Base-by-base conservation (phyloP, 2,797 vertebrate genomes). In the Morelia viridis region DNA sequence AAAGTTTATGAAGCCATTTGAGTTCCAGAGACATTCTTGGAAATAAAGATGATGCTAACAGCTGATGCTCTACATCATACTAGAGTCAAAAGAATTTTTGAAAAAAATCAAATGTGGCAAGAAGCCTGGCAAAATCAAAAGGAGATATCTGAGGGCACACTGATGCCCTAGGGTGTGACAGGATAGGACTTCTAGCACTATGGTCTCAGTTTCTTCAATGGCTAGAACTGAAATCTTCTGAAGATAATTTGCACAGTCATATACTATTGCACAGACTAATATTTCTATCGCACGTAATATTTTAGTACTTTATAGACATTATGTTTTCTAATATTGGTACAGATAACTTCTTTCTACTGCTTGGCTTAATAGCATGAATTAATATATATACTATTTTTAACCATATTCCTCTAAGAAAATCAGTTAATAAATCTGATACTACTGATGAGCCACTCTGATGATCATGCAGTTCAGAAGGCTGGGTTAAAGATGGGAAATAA, bases 361-460 rank as follows among this genome's bases (percentile, higher is more conserved):
- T 83, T 85, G 62, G 53, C 17, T 64, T 85, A 83, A 89, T 53
- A 60, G n/a, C 46, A 85, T 3, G 53, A 85, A 85, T 65, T 90
- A 85, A 62, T 12, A 88, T 89, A 89, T 57, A 10, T 28, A 89
- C n/a, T 31, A 89, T 22, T 89, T 89, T 35, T 56, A 89, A 57
- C 31, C 53, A 31, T 35, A 76, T 57, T 35, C 24, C 35, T 35
- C 64, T 12, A 53, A 57, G 12, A 35, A 31, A 56, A 65, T 35
- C 5, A 65, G 56, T 62, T 26, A 19, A 85, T 56, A 62, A 24
- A 28, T n/a, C 11, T 85, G 28, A 57, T 89, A 10, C 19, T 89
- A 31, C 64, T 89, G 83, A 62, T 53, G 50, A 83, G 2, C 15
- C 28, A 19, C 58, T 56, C 7, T 24, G n/a, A 64, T 4, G 19